Conservation (phyloP, 2,888 invertebrate species). For the Mythimna loreyi region DNA sequence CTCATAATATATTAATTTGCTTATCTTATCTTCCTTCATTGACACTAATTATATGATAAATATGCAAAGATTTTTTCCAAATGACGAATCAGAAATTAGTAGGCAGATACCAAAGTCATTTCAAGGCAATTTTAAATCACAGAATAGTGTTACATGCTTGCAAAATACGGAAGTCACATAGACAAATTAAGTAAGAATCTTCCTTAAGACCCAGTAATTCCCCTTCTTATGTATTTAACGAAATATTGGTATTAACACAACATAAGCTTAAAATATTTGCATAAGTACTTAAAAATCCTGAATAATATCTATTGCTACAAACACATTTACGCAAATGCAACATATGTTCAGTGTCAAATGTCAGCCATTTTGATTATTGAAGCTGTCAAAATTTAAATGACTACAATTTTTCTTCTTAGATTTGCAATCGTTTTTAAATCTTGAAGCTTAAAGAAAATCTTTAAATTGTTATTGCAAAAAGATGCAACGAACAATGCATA, state of each 20-base stretch:
- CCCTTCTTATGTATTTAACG: slow-evolving; percentile 21
- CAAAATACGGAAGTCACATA: slow-evolving; percentile 39
- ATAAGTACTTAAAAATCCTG: slow-evolving; percentile 22
- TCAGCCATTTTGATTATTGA: slow-evolving; percentile 35
- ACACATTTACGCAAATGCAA: slow-evolving; percentile 18
- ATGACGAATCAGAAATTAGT: neutral
- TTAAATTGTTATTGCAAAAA: slow-evolving; percentile 10
- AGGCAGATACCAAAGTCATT: neutral
- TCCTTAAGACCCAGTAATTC: slow-evolving; percentile 35
- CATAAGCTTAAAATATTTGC: slow-evolving; percentile 24
- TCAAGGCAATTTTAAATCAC: neutral
- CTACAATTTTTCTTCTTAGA: slow-evolving; percentile 11
- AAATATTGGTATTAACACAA: slow-evolving; percentile 13
- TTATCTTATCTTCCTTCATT: too few relatives aligned
- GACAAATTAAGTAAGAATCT: slow-evolving; percentile 5
- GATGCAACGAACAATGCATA: slow-evolving; percentile 1
- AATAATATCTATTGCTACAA: slow-evolving; percentile 25
- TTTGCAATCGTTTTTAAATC: slow-evolving; percentile 26
- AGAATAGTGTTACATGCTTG: slow-evolving; percentile 8
- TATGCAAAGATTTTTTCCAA: neutral
- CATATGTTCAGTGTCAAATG: slow-evolving; percentile 38
- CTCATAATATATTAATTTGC: too few relatives aligned
- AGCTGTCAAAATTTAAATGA: slow-evolving; percentile 20
- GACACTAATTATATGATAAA: too few relatives aligned
- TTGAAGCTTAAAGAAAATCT: slow-evolving; percentile 2